Evolutionary conservation across 2,113 vertebrate genomes (phyloP).

Genomic region (Furnarius figulus): DNA sequence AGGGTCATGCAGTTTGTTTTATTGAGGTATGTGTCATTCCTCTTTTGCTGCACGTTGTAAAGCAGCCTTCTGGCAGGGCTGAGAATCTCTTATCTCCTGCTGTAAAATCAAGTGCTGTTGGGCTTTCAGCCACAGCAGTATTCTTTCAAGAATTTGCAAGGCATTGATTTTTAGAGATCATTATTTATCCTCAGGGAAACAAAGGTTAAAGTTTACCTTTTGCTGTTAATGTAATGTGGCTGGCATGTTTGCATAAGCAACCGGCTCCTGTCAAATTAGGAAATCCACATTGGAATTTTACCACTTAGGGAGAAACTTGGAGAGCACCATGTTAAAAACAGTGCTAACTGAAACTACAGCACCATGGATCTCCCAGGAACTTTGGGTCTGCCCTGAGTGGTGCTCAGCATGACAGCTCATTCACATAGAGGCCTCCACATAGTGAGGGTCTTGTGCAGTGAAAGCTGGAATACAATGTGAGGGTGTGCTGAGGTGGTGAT

Average conservation of each 20-base stretch:
- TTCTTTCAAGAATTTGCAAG: not conserved
- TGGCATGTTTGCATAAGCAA: constrained; percentile 40
- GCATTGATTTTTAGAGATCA: not conserved
- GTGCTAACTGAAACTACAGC: not conserved
- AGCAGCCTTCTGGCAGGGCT: not conserved
- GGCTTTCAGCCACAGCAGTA: not conserved
- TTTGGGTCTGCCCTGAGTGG: not conserved
- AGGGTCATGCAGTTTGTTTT: not conserved
- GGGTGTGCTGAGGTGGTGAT: not conserved
- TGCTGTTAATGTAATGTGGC: constrained; percentile 36
- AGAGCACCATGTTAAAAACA: not conserved
- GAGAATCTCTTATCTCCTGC: not conserved
- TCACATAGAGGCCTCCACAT: not conserved
- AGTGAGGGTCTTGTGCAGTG: not conserved
- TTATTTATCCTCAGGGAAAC: constrained; percentile 23
- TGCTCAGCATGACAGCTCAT: not conserved
- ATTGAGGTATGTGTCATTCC: not conserved
- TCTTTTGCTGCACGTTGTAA: not conserved
- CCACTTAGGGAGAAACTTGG: not conserved
- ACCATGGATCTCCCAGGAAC: not conserved
- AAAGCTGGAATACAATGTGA: not conserved
- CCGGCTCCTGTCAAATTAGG: constrained; percentile 58
- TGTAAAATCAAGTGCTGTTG: not conserved
- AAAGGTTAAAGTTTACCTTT: constrained; percentile 40
- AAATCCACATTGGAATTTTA: not conserved